These are phyloP conservation scores for Microtus montanus DNA, from an alignment of 2,113 vertebrate genomes.

Conservation along the genomic window DNA sequence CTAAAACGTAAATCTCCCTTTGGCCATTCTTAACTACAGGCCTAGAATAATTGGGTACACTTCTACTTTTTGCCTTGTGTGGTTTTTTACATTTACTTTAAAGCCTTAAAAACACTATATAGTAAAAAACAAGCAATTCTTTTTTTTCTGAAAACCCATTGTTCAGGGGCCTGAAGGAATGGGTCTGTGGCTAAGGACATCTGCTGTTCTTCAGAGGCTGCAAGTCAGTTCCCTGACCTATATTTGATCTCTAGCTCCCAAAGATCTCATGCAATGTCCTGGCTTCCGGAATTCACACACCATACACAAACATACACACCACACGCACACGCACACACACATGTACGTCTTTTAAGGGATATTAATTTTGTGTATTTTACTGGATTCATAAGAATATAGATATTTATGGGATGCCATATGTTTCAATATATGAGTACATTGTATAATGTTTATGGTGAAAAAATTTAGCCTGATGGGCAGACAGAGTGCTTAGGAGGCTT, in stretches of 20 bases:
- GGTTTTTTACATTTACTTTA: slow-evolving; percentile 28
- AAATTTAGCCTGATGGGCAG: not conserved
- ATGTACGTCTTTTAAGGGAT: not conserved
- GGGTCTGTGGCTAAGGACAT: not conserved
- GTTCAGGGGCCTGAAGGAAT: not conserved
- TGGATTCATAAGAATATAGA: not conserved
- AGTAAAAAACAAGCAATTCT: not conserved
- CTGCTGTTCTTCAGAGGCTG: not conserved
- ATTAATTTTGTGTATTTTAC: not conserved
- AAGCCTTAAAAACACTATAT: not conserved
- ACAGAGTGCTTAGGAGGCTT: not conserved
- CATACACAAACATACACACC: not conserved
- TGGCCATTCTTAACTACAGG: not conserved
- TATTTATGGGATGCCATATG: not conserved
- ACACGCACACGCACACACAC: not conserved
- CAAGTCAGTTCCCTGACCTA: not conserved
- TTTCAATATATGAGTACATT: not conserved
- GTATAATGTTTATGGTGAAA: not conserved
- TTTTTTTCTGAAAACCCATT: not conserved
- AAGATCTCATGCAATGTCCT: not conserved
- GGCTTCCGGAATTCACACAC: not conserved
- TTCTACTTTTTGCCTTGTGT: slow-evolving; percentile 4
- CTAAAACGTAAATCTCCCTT: not conserved
- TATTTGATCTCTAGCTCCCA: not conserved
- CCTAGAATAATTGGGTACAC: not conserved